Percentiles rank a stretch among this genome's conserved stretches.
Evolutionary conservation across 2,888 invertebrate genomes (phyloP).

Genomic region (Saturnia japonica): DNA sequence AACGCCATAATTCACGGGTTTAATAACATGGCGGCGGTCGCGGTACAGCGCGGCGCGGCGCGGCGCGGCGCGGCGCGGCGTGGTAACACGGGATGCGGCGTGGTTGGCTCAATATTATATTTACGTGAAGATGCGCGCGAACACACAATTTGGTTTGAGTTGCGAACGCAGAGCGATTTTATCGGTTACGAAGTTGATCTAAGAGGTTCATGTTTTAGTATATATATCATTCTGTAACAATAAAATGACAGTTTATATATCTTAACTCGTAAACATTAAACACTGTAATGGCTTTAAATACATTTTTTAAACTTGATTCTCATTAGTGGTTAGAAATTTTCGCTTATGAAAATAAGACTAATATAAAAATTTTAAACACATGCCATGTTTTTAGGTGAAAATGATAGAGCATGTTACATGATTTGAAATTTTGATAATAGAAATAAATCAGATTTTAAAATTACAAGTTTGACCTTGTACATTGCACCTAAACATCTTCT

Average conservation of each 20-base stretch:
- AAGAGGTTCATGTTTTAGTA: neutral
- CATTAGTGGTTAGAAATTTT: neutral
- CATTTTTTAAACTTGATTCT: neutral
- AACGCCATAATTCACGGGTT: slow-evolving; percentile 72
- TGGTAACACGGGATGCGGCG: no score
- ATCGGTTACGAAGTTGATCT: neutral
- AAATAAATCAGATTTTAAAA: neutral
- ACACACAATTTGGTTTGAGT: slow-evolving; percentile 41
- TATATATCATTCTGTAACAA: neutral
- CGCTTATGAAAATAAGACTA: neutral
- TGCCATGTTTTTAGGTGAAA: no score
- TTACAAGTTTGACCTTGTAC: no score
- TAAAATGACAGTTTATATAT: neutral
- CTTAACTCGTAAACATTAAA: neutral
- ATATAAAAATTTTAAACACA: neutral
- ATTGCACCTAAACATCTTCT: no score
- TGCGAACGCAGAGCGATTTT: slow-evolving; percentile 27
- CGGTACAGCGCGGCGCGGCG: neutral
- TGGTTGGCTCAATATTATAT: slow-evolving; percentile 43
- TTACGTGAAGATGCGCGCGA: slow-evolving; percentile 63
- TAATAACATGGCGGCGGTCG: slow-evolving; percentile 69
- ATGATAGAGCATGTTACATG: no score
- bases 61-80: neutral
- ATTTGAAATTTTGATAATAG: neutral
- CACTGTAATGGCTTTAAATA: neutral